Evolutionary conservation across 2,888 invertebrate species (phyloP).

Genomic region (Portevinia maculata): DNA sequence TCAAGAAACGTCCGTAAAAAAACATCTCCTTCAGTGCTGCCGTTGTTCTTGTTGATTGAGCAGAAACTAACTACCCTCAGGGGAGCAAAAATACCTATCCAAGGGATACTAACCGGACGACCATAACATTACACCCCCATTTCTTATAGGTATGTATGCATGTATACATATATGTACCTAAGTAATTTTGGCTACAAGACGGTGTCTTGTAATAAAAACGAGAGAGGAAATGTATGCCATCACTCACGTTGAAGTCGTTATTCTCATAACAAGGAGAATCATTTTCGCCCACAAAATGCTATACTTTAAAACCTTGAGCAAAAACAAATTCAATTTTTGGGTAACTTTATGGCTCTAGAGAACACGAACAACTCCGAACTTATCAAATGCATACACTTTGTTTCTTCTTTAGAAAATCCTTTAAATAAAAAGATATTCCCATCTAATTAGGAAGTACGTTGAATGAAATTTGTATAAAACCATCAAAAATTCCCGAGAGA

Average conservation of each 20-base stretch:
- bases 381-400: slow-evolving; percentile 39
- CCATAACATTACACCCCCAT: slow-evolving; percentile 21
- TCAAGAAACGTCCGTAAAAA: not conserved
- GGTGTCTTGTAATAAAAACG: slow-evolving; percentile 29
- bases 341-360: slow-evolving; percentile 38
- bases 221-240: slow-evolving; percentile 23
- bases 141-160: not conserved
- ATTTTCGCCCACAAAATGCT: slow-evolving; percentile 31
- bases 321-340: slow-evolving; percentile 23
- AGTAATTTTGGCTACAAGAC: slow-evolving; percentile 10
- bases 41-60: slow-evolving; percentile 63
- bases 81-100: slow-evolving; percentile 32
- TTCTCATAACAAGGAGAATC: slow-evolving; percentile 40
- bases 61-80: slow-evolving; percentile 60
- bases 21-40: slow-evolving; percentile 21
- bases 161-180: not conserved
- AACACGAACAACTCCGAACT: slow-evolving; percentile 36
- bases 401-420: slow-evolving; percentile 16
- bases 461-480: slow-evolving; percentile 65
- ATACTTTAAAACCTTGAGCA: slow-evolving; percentile 18
- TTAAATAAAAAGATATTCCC: slow-evolving; percentile 16
- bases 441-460: slow-evolving; percentile 18
- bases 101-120: slow-evolving; percentile 18
- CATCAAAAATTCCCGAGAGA: slow-evolving; percentile 43
- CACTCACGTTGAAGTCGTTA: not conserved